A percentile compares a stretch with the other conserved stretches of the same genome.
Evolutionary conservation across 1,140 invertebrate species (phyloP).

Genomic region (Caenorhabditis brenneri): DNA sequence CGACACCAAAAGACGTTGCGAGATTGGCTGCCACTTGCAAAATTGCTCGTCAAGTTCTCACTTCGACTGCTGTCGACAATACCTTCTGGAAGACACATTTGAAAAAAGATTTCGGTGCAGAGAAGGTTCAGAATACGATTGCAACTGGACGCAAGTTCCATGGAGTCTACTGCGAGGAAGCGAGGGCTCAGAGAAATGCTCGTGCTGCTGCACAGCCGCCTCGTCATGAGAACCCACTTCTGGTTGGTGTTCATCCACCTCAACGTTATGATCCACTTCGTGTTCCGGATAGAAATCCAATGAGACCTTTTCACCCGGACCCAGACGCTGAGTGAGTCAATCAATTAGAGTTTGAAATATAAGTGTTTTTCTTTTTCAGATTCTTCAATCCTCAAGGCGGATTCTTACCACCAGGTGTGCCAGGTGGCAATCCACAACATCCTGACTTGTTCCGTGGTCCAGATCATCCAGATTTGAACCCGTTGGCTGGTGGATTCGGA

Average conservation of each 20-base stretch:
- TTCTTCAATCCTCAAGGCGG: background rate
- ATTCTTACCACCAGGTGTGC: background rate
- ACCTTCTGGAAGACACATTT: conserved; percentile 8
- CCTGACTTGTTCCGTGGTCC: conserved; percentile 6
- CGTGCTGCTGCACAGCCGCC: background rate
- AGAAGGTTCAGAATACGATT: background rate
- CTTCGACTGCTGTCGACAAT: background rate
- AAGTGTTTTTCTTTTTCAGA: background rate
- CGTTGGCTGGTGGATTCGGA: background rate
- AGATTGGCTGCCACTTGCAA: background rate
- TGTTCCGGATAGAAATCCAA: background rate
- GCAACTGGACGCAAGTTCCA: background rate
- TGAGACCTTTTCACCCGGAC: conserved; percentile 6
- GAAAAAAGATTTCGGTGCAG: background rate
- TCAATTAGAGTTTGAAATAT: background rate
- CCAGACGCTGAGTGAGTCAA: background rate
- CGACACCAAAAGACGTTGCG: background rate
- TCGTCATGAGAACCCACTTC: background rate
- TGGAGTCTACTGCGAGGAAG: conserved; percentile 9
- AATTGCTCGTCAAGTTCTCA: background rate
- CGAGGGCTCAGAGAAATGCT: background rate
- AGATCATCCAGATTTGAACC: conserved; percentile 17
- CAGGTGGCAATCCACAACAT: background rate
- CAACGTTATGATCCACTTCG: background rate
- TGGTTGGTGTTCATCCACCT: conserved; percentile 6